Evolutionary conservation across 2,888 invertebrate species (phyloP).

Genomic region (Yponomeuta plumbellus): DNA sequence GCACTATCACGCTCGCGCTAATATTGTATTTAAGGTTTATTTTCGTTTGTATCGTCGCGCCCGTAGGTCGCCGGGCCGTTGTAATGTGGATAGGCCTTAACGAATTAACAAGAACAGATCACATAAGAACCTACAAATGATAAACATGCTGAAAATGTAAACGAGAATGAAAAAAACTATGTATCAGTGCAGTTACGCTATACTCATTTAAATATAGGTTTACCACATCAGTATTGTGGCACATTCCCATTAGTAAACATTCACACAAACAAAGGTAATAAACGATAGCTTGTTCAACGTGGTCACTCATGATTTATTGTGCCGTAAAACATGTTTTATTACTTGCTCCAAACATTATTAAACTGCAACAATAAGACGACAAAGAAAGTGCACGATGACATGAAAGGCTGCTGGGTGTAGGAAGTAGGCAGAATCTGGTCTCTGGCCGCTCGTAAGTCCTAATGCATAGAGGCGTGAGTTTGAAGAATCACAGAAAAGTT

Average conservation of each 20-base stretch:
- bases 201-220: neutral
- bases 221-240: neutral
- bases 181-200: neutral
- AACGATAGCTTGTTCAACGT: neutral
- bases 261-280: neutral
- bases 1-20: too few relatives aligned
- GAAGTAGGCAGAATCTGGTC: too few relatives aligned
- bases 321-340: conserved; percentile 2
- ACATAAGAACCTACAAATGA: neutral
- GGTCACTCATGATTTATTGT: conserved; percentile 7
- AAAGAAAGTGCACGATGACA: neutral
- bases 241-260: neutral
- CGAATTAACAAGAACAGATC: too few relatives aligned
- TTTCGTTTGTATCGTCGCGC: too few relatives aligned
- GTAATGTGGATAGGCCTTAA: too few relatives aligned
- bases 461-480: too few relatives aligned
- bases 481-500: too few relatives aligned
- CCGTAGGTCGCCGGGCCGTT: too few relatives aligned
- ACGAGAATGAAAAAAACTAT: neutral
- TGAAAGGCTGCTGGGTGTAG: too few relatives aligned
- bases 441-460: too few relatives aligned
- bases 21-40: too few relatives aligned
- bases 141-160: neutral
- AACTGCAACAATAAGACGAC: neutral
- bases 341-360: neutral